Base-by-base conservation (phyloP, 2,888 invertebrate species). In the Bugulina stolonifera region DNA sequence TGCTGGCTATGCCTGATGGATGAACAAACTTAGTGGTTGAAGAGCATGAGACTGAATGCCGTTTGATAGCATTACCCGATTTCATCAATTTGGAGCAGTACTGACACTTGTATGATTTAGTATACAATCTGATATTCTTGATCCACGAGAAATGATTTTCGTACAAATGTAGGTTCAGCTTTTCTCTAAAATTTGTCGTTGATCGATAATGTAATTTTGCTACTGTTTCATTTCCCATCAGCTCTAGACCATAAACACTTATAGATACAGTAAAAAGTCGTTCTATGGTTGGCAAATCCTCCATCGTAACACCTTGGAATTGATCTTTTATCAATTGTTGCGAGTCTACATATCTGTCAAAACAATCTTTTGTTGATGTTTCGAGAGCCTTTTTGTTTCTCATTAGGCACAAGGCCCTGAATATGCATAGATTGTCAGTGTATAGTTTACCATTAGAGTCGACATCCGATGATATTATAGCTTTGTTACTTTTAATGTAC, bases 141-240 rank as follows among this genome's bases (percentile, higher is more conserved):
- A 57, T 57, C 57, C 57, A 57, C 5, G n/a, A 57, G 23, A 57
- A 57, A n/a, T 57, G 57, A n/a, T 57, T 57, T n/a, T 25, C 23
- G 14, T 57, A 18, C 57, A 57, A 25, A 23, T 57, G 57, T n/a
- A 57, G 23, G 23, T 57, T 57, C 3, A 57, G 57, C 23, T 57
- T 57, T n/a, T 57, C 10, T 25, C 23, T n/a, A 57, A n/a, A n/a
- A 57, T 3, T 14, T 5, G 57, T n/a, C 5, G 23, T 25, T n/a
- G 22, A 10, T 23, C 23, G 14, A 23, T 25, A 23, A 18, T 23
- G 18, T 25, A 25, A 57, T 14, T 5, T n/a, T 14, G 57, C 57
- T n/a, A 18, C 25, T 14, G 57, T 57, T 18, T 57, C 14, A 57
- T n/a, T 25, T 5, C 5, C 23, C 25, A n/a, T 5, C 25, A n/a